Conservation (phyloP, 1,140 invertebrate species). For the Drosophila punjabiensis region DNA sequence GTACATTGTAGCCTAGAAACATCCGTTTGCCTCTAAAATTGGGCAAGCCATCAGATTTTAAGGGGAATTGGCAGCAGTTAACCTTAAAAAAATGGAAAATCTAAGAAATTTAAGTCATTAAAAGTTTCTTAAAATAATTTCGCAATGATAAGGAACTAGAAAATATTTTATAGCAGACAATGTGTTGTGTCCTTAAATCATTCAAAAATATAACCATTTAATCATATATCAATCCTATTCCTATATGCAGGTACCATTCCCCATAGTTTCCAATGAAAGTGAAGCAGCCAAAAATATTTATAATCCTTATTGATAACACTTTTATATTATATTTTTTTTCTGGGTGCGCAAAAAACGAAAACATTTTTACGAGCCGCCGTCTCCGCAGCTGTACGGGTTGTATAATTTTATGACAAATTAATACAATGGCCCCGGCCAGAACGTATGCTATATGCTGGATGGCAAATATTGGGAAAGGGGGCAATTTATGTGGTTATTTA, state of each 20-base stretch:
- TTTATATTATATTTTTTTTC: constrained; percentile 24
- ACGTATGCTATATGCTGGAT: constrained; percentile 47
- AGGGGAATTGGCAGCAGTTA: neutral
- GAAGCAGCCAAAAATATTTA: neutral
- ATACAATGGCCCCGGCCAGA: constrained; percentile 58
- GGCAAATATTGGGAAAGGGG: neutral
- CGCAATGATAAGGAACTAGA: rapidly evolving
- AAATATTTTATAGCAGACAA: neutral
- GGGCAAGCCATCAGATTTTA: constrained; percentile 17
- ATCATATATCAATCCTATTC: neutral
- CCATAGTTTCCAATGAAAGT: constrained; percentile 1
- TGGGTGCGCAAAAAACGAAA: constrained; percentile 32
- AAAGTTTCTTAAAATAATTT: neutral
- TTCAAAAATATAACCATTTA: neutral
- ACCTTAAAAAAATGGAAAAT: too few relatives aligned
- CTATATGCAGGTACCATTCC: constrained; percentile 21
- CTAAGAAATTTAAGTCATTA: neutral
- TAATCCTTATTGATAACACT: constrained; percentile 33
- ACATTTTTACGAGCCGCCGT: constrained; percentile 51
- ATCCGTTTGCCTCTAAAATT: constrained; percentile 66
- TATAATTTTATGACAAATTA: constrained; percentile 83
- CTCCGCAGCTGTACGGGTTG: constrained; percentile 35
- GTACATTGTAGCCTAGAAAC: constrained; percentile 71
- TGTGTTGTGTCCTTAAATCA: neutral
- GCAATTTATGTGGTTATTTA: constrained; percentile 73